Evolutionary conservation across 2,888 invertebrate species (phyloP), one percentile per base, ranked within the genome.

Genomic region (Lypha dubia): DNA sequence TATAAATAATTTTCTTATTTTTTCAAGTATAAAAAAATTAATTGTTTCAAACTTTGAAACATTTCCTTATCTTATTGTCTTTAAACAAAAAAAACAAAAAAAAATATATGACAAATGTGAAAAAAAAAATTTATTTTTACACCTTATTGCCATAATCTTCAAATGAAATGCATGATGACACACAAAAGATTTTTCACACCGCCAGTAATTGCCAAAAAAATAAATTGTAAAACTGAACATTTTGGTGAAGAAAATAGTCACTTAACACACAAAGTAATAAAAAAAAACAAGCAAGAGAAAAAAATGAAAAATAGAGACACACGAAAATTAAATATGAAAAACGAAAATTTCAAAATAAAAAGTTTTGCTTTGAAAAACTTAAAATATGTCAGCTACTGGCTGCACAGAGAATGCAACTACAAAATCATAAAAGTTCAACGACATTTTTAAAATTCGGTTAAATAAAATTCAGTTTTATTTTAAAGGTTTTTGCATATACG

Each of bases 371-470:
- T 24, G 24, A 67, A 56, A 79, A 65, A 79, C 38, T 56, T 15
- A 58, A 79, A 71, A 20, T 65, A 28, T 73, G 63, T 22, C 56
- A 46, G 53, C 44, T n/a, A 32, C 17, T 35, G 53, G 15, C 28
- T 73, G 58, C 82, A 70, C 17, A 1, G 35, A 49, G 1, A 60
- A 17, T 76, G 65, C 49, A 62, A 28, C 44, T 38, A 56, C 6
- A 71, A 68, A 77, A 44, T 44, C 32, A 11, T 53, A 20, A 77
- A 56, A 79, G 83, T 83, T 79, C 83, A 79, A 58, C 79, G 83
- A 83, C 83, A 68, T 56, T 53, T 20, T 35, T 46, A 68, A 41
- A 74, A 73, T 70, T 65, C 51, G 32, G 4, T 65, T 38, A 44
- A 70, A 65, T 58, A 20, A 44, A 70, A 68, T 58, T 3, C 15